These are phyloP conservation scores for Zaprionus ornatus DNA, from an alignment of 1,140 invertebrate species.

Conservation along the genomic window DNA sequence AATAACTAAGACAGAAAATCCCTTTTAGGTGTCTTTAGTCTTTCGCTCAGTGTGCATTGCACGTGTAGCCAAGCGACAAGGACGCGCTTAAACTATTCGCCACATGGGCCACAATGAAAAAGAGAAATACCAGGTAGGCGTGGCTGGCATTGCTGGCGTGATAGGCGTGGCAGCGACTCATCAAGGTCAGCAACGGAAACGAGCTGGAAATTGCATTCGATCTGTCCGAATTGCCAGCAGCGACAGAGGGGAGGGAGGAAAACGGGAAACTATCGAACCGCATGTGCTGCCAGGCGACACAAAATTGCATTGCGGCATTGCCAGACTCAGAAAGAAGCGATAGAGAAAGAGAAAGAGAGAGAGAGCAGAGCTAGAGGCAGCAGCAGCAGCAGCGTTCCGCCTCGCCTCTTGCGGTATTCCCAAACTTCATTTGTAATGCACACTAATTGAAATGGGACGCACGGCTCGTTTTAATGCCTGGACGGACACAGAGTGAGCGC, in stretches of 20 bases:
- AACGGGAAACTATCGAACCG: constrained; percentile 1
- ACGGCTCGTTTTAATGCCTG: constrained; percentile 75
- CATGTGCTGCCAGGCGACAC: constrained; percentile 26
- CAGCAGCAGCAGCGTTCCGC: neutral
- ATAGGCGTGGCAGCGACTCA: neutral
- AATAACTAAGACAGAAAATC: too few relatives aligned
- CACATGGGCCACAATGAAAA: neutral
- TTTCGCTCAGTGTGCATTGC: neutral
- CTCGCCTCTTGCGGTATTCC: constrained; percentile 57
- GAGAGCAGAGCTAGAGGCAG: neutral
- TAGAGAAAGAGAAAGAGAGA: too few relatives aligned
- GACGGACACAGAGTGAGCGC: constrained; percentile 29
- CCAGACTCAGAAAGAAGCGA: constrained; percentile 20
- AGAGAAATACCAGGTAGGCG: constrained; percentile 23
- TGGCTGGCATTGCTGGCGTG: neutral
- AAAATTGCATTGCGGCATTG: constrained; percentile 42
- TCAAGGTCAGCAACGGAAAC: constrained; percentile 49
- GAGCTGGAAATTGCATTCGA: constrained; percentile 61
- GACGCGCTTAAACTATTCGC: constrained; percentile 23
- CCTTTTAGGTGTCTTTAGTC: too few relatives aligned
- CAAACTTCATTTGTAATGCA: constrained; percentile 82
- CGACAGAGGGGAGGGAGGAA: neutral
- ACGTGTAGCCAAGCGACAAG: constrained; percentile 56
- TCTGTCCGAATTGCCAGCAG: constrained; percentile 21
- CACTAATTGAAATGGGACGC: constrained; percentile 80